These are phyloP conservation scores for Sphaerophoria rueppellii DNA, from an alignment of 2,888 invertebrate genomes.

Conservation along the genomic window DNA sequence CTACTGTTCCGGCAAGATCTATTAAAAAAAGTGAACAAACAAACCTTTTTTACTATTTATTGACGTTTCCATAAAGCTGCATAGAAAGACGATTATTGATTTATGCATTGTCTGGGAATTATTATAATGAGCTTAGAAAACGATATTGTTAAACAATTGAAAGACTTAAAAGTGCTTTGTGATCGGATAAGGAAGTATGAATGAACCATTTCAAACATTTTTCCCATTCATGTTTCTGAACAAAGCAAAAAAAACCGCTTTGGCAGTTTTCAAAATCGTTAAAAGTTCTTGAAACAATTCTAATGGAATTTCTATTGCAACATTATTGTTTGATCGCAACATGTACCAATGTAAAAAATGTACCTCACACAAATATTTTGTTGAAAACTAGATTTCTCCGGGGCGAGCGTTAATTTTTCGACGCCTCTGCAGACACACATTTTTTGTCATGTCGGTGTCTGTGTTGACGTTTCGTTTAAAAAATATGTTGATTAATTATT, in stretches of 20 bases:
- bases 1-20: conserved; percentile 8
- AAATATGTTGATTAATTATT: conserved; percentile 35
- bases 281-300: no score
- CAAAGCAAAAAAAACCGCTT: background rate
- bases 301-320: background rate
- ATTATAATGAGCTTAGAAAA: conserved; percentile 23
- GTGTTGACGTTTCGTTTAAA: conserved; percentile 24
- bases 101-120: conserved; percentile 33
- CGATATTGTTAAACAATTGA: conserved; percentile 25
- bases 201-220: background rate
- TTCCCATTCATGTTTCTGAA: background rate
- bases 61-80: background rate
- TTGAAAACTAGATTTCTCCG: conserved; percentile 39
- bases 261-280: no score
- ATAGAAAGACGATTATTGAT: conserved; percentile 6
- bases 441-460: background rate
- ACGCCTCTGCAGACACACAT: conserved; percentile 40
- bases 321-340: background rate
- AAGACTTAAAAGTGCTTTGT: conserved; percentile 24
- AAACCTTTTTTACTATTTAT: background rate
- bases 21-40: background rate
- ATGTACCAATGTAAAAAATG: background rate
- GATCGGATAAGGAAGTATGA: conserved; percentile 21
- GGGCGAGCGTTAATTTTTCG: conserved; percentile 5
- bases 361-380: conserved; percentile 14